Conservation (phyloP, 2,113 vertebrate species). For the Calyptomena viridis region DNA sequence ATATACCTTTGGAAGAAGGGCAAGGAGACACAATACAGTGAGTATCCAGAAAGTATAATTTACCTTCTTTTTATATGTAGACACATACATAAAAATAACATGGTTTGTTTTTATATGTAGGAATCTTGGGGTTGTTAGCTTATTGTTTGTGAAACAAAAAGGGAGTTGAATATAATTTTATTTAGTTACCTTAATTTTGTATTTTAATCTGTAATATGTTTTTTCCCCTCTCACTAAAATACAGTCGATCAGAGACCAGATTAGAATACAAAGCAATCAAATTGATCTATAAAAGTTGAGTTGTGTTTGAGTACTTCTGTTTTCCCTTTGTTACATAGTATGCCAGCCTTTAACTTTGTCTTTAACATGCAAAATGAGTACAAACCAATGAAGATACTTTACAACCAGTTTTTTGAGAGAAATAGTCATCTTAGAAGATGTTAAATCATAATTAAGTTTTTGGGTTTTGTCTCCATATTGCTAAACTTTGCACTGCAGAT, state of each 20-base stretch:
- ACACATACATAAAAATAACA: background rate
- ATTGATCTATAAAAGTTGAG: background rate
- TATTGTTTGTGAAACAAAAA: background rate
- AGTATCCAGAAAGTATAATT: slow-evolving; percentile 41
- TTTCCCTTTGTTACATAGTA: background rate
- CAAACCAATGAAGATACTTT: background rate
- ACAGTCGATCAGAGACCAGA: background rate
- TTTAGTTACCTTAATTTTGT: background rate
- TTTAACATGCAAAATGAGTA: background rate
- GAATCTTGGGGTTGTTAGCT: background rate
- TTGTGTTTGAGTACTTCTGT: background rate
- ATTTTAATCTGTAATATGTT: background rate
- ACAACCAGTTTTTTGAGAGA: background rate
- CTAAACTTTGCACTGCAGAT: background rate
- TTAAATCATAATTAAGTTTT: background rate
- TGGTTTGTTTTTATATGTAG: background rate
- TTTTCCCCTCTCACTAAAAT: background rate
- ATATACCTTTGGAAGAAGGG: slow-evolving; percentile 90
- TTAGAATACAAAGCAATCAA: background rate
- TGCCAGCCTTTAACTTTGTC: background rate
- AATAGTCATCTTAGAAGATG: background rate
- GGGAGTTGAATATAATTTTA: background rate
- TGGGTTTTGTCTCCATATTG: fast-evolving
- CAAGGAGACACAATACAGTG: slow-evolving; percentile 88
- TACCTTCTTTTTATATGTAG: background rate